Evolutionary conservation across 2,113 vertebrate genomes (phyloP).

Genomic region (Pantherophis guttatus): DNA sequence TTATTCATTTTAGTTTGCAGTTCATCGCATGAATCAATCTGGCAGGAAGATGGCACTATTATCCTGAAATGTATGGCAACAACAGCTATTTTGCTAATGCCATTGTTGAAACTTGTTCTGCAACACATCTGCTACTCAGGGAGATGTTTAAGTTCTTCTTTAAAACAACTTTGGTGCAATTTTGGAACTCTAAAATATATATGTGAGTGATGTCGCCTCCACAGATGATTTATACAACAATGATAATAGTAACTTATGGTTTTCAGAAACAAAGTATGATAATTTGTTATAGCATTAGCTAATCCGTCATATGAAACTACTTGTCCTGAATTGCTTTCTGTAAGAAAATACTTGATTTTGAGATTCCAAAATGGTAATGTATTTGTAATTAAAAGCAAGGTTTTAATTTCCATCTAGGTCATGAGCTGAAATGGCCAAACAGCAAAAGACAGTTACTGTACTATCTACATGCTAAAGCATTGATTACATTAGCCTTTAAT

Average conservation of each 20-base stretch:
- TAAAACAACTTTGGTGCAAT: not conserved
- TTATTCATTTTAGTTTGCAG: not conserved
- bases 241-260: not conserved
- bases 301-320: not conserved
- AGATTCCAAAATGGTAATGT: not conserved
- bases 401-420: not conserved
- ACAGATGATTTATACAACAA: not conserved
- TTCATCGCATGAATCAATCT: rapidly evolving
- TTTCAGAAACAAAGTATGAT: not conserved
- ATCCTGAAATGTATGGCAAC: not conserved
- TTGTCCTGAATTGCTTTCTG: not conserved
- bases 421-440: not conserved
- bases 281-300: not conserved
- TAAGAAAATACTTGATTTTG: not conserved
- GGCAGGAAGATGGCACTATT: not conserved
- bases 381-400: not conserved
- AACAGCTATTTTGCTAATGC: not conserved
- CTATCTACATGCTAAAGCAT: not conserved
- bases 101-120: not conserved
- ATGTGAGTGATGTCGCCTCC: no score
- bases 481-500: not conserved
- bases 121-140: not conserved
- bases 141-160: not conserved
- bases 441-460: not conserved
- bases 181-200: not conserved